Conservation (phyloP, 2,888 invertebrate species). For the Catocala nupta region DNA sequence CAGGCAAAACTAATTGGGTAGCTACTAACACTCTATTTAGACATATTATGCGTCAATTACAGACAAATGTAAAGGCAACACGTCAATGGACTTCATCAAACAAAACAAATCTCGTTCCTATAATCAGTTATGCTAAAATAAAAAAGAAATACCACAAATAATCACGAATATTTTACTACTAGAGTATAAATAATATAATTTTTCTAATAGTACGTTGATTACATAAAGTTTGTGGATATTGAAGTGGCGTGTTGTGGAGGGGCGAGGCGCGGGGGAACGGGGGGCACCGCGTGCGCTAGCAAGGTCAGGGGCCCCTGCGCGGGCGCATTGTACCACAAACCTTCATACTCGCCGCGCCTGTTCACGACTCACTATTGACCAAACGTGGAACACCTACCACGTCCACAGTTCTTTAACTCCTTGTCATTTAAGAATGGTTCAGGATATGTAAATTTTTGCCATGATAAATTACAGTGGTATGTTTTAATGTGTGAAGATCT, state of each 20-base stretch:
- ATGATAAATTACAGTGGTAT: no score
- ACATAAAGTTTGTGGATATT: slow-evolving; percentile 73
- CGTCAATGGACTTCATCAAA: no score
- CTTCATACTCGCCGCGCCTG: slow-evolving; percentile 53
- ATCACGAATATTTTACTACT: neutral
- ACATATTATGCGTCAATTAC: no score
- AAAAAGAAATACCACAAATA: neutral
- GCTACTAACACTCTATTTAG: no score
- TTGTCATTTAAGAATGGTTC: no score
- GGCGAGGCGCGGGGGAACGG: slow-evolving; percentile 53
- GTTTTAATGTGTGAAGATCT: no score
- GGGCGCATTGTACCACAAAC: slow-evolving; percentile 62
- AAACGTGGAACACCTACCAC: slow-evolving; percentile 44
- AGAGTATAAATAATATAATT: slow-evolving; percentile 24
- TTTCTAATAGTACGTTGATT: slow-evolving; percentile 61
- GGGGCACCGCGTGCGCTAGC: slow-evolving; percentile 64
- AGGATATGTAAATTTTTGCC: no score
- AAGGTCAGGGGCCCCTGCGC: slow-evolving; percentile 81
- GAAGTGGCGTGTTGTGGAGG: slow-evolving; percentile 64
- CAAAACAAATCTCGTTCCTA: no score
- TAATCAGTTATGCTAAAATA: neutral
- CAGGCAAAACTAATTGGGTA: no score
- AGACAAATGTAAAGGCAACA: no score
- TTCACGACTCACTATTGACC: slow-evolving; percentile 61
- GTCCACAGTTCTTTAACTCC: no score